Percentiles rank a stretch among this genome's conserved stretches.
phyloP scores from a whole-genome alignment of 1,140 invertebrate genomes.

The Megalopta genalis region DNA sequence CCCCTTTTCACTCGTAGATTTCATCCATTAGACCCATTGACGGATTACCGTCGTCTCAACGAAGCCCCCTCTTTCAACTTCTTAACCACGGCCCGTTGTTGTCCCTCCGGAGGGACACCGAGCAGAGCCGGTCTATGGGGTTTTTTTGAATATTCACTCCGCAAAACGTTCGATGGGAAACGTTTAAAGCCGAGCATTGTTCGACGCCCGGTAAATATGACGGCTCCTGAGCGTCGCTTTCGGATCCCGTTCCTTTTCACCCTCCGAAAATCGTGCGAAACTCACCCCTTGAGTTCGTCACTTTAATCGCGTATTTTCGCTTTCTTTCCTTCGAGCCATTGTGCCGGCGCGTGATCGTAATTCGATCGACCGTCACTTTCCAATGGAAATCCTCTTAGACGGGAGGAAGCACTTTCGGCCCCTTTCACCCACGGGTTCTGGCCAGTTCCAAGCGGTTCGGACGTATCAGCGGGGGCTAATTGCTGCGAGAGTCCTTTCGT shows the following conservation, averaged over 20 bases:
- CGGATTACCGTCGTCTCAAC: conserved; percentile 56
- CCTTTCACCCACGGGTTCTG: not conserved
- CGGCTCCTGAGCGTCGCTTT: not conserved
- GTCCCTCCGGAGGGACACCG: conserved; percentile 19
- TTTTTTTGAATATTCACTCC: conserved; percentile 63
- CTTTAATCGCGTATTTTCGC: conserved; percentile 22
- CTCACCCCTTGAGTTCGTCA: not conserved
- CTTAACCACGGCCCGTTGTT: conserved; percentile 34
- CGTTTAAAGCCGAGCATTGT: conserved; percentile 65
- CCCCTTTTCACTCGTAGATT: conserved; percentile 62
- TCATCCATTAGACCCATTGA: conserved; percentile 65
- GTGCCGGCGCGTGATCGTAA: conserved; percentile 18
- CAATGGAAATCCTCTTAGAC: not conserved
- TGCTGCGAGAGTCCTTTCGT: no score
- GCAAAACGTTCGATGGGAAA: conserved; percentile 54
- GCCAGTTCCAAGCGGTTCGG: not conserved
- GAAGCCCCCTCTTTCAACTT: conserved; percentile 25
- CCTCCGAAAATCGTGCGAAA: conserved; percentile 4
- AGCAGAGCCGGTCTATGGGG: no score
- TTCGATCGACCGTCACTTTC: conserved; percentile 20
- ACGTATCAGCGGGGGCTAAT: no score
- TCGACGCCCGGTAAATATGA: conserved; percentile 49
- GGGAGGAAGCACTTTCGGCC: not conserved
- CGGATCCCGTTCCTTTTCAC: conserved; percentile 17
- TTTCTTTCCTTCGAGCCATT: not conserved